Conservation (phyloP, 2,888 invertebrate genomes). For the Sarcophaga variegata region DNA sequence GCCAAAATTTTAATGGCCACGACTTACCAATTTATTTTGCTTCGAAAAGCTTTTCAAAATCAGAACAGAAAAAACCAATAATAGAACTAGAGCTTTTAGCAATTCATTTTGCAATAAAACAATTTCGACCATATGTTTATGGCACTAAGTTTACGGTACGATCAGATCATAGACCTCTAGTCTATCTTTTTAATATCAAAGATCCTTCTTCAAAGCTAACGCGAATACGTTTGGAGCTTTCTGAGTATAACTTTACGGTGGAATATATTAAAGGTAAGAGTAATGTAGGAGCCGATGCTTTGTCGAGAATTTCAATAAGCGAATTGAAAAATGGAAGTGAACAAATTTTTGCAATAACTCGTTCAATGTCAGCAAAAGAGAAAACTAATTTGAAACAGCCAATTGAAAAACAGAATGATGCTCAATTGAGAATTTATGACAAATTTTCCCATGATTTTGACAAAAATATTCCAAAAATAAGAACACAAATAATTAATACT, state of each 20-base stretch:
- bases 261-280: constrained; percentile 69
- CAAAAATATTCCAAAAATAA: constrained; percentile 33
- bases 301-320: constrained; percentile 57
- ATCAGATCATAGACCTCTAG: constrained; percentile 47
- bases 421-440: constrained; percentile 17
- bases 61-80: not conserved
- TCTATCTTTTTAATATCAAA: constrained; percentile 71
- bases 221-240: constrained; percentile 71
- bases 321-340: constrained; percentile 31
- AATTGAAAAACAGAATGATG: not conserved
- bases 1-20: constrained; percentile 29
- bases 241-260: constrained; percentile 70
- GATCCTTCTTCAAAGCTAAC: constrained; percentile 72
- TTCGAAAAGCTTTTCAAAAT: constrained; percentile 33
- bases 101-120: constrained; percentile 66
- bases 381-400: not conserved
- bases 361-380: constrained; percentile 6
- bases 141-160: constrained; percentile 67
- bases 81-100: constrained; percentile 21
- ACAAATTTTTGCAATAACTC: constrained; percentile 22
- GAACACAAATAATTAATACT: constrained; percentile 8
- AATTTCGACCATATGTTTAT: constrained; percentile 69
- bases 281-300: constrained; percentile 66
- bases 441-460: constrained; percentile 23
- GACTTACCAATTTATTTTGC: constrained; percentile 43